A percentile compares a stretch with the other conserved stretches of the same genome.
phyloP scores from a whole-genome alignment of 2,888 invertebrate species.

The Ophioninae sp. region DNA sequence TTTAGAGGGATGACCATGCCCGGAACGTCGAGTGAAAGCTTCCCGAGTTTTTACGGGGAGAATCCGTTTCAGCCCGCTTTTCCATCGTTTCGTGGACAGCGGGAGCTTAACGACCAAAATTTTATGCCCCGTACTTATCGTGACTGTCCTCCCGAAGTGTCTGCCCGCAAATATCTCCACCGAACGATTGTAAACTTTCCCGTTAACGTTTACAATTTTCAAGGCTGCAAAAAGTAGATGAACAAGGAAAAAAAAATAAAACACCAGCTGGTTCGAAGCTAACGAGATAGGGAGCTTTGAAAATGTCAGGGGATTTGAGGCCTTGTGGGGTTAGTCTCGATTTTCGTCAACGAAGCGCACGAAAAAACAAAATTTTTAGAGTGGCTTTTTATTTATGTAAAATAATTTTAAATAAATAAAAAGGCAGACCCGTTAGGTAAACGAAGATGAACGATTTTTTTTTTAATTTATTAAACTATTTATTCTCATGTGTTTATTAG shows the following conservation, averaged over 20 bases:
- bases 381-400: no score
- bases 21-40: conserved; percentile 37
- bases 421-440: no score
- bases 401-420: no score
- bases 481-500: no score
- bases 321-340: no score
- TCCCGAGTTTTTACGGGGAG: conserved; percentile 46
- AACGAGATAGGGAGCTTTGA: no score
- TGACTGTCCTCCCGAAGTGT: conserved; percentile 19
- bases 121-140: conserved; percentile 33
- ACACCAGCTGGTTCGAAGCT: no score
- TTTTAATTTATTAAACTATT: no score
- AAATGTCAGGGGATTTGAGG: no score
- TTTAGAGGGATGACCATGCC: conserved; percentile 24
- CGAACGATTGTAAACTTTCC: conserved; percentile 25
- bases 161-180: conserved; percentile 1
- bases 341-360: no score
- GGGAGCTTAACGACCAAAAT: conserved; percentile 23
- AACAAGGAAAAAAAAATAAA: not conserved
- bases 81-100: conserved; percentile 13
- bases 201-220: not conserved
- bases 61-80: conserved; percentile 33
- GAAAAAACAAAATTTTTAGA: no score
- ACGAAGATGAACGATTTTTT: no score
- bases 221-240: not conserved